Percentiles rank a stretch among this genome's conserved stretches.
Conservation (phyloP, 2,888 invertebrate species). For the Aporophyla nigra region DNA sequence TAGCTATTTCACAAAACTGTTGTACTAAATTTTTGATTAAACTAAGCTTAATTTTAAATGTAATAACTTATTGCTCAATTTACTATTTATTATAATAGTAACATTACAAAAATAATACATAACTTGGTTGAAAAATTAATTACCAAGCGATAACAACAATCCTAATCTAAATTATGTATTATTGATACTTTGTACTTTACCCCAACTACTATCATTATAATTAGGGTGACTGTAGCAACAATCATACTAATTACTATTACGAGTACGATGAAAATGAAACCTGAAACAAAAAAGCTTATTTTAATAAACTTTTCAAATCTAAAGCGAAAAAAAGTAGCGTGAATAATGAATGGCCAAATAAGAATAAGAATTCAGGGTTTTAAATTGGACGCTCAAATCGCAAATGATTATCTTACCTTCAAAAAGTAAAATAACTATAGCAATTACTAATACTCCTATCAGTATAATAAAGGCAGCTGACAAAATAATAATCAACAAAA, state of each 20-base stretch:
- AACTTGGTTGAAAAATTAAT: constrained; percentile 4
- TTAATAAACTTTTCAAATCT: background rate
- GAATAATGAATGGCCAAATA: background rate
- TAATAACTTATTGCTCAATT: background rate
- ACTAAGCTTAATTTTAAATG: too few relatives aligned
- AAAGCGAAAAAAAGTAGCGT: background rate
- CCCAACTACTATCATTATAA: constrained; percentile 35
- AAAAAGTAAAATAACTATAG: constrained; percentile 72
- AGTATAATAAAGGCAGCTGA: constrained; percentile 67
- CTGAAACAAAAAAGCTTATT: constrained; percentile 62
- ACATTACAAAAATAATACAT: background rate
- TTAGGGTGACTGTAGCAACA: constrained; percentile 30
- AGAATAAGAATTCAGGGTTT: background rate
- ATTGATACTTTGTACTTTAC: constrained; percentile 43
- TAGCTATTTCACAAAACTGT: background rate
- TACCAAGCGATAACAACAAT: constrained; percentile 13
- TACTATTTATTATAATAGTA: background rate
- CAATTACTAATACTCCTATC: constrained; percentile 67
- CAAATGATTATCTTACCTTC: constrained; percentile 75
- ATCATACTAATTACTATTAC: constrained; percentile 38
- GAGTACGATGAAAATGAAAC: constrained; percentile 59
- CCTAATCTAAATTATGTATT: constrained; percentile 32
- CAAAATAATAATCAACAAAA: constrained; percentile 63
- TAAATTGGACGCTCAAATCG: background rate
- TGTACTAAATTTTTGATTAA: background rate